Percentiles rank a stretch among this genome's conserved stretches.
phyloP scores from a whole-genome alignment of 2,113 vertebrate genomes.

The Furnarius figulus region DNA sequence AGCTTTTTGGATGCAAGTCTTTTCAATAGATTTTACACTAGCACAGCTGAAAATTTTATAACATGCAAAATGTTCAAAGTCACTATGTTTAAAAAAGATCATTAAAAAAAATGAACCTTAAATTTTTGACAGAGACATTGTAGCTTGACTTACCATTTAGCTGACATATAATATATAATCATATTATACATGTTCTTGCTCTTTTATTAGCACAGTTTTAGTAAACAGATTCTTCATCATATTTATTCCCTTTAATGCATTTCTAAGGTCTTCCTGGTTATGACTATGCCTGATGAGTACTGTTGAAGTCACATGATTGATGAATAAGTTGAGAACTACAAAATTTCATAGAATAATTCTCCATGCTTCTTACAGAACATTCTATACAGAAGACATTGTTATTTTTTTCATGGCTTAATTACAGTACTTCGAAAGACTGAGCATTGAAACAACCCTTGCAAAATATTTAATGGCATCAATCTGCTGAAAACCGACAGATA shows the following conservation, averaged over 20 bases:
- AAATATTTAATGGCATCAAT: background rate
- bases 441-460: background rate
- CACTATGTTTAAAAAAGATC: background rate
- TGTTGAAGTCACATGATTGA: background rate
- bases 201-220: background rate
- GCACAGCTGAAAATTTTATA: background rate
- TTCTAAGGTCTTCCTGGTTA: background rate
- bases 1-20: background rate
- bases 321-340: background rate
- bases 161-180: background rate
- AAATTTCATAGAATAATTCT: background rate
- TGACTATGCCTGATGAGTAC: background rate
- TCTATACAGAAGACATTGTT: background rate
- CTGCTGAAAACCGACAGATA: background rate
- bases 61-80: background rate
- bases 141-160: background rate
- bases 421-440: background rate
- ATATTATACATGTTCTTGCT: background rate
- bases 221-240: background rate
- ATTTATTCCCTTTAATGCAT: background rate
- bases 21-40: background rate
- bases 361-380: background rate
- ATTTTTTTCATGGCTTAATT: background rate
- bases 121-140: background rate
- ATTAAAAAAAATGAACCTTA: background rate